phyloP scores from a whole-genome alignment of 2,888 invertebrate species.

The Ectropis crepuscularia region DNA sequence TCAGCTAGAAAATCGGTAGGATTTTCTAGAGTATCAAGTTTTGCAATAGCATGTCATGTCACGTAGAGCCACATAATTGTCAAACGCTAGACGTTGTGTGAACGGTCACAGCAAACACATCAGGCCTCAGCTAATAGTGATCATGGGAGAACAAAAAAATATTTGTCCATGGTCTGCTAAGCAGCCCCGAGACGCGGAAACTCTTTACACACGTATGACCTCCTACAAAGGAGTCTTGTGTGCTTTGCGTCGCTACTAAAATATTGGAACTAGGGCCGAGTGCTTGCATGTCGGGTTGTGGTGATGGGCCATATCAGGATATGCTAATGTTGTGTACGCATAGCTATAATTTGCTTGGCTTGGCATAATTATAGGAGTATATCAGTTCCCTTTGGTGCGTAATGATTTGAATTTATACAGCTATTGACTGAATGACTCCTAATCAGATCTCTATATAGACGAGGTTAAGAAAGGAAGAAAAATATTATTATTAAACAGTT shows the following conservation, averaged over 20 bases:
- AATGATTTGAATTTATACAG: too few species aligned
- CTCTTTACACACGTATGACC: conserved; percentile 82
- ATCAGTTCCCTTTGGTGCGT: too few species aligned
- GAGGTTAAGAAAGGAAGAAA: too few species aligned
- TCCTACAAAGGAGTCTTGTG: conserved; percentile 79
- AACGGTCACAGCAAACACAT: conserved; percentile 46
- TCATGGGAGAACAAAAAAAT: conserved; percentile 80
- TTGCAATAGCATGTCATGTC: conserved; percentile 22
- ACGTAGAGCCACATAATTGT: conserved; percentile 22
- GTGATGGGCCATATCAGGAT: conserved; percentile 51
- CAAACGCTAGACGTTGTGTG: conserved; percentile 27
- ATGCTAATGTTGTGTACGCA: conserved; percentile 21
- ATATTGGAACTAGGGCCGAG: conserved; percentile 78
- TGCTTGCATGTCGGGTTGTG: conserved; percentile 65
- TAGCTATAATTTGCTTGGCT: background rate
- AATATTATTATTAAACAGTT: too few species aligned
- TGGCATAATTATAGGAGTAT: background rate
- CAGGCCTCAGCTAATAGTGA: conserved; percentile 69
- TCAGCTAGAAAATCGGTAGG: too few species aligned
- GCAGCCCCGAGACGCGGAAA: conserved; percentile 80
- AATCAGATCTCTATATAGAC: too few species aligned
- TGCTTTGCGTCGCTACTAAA: conserved; percentile 82
- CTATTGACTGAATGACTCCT: too few species aligned
- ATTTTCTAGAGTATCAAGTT: conserved; percentile 2
- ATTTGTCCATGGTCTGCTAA: conserved; percentile 74